These are phyloP conservation scores for Mastigias papua DNA, from an alignment of 30 jellyfish, hydroid and myxozoan species.

Conservation along the genomic window DNA sequence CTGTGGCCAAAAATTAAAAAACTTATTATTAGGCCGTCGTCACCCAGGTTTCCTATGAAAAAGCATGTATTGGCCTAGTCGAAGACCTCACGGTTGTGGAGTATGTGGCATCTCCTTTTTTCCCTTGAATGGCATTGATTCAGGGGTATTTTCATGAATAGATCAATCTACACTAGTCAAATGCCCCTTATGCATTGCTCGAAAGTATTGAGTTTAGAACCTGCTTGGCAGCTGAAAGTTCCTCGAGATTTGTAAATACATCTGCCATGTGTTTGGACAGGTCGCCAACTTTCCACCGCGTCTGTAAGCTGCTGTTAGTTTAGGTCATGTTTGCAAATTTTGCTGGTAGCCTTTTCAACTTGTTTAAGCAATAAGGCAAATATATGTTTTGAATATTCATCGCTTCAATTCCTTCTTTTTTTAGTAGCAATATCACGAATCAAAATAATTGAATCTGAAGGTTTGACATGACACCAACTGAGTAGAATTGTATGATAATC, in stretches of 20 bases:
- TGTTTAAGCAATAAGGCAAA: constrained; percentile 1
- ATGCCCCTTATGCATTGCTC: neutral
- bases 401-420: neutral
- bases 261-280: constrained; percentile 72
- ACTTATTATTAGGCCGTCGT: too few species aligned
- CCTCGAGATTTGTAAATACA: constrained; percentile 20
- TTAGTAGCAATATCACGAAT: neutral
- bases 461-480: neutral
- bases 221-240: constrained; percentile 27
- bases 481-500: neutral
- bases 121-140: too few species aligned
- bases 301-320: neutral
- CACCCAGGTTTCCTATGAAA: too few species aligned
- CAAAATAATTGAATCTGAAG: neutral
- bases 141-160: neutral
- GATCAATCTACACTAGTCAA: neutral
- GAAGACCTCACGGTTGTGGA: too few species aligned
- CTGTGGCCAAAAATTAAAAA: too few species aligned
- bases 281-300: constrained; percentile 48
- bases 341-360: neutral
- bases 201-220: constrained; percentile 31
- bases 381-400: neutral
- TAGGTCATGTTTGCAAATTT: neutral
- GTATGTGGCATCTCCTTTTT: too few species aligned
- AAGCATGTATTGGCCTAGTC: too few species aligned